Percentiles rank a stretch among this genome's conserved stretches.
These are phyloP conservation scores for Nymphalis polychloros DNA, from an alignment of 2,888 invertebrate species.

Conservation along the genomic window DNA sequence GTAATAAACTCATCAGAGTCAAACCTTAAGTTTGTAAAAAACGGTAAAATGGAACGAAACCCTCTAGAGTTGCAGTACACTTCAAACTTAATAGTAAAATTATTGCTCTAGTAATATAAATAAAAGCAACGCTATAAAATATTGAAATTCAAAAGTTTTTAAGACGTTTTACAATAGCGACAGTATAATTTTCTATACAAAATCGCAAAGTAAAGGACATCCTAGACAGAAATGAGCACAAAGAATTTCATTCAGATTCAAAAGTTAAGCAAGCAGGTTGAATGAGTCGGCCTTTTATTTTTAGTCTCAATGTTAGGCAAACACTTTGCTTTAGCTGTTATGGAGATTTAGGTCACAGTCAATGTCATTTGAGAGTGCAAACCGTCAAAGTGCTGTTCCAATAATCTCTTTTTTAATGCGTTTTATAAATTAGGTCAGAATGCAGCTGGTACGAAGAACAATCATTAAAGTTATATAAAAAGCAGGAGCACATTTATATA, in stretches of 20 bases:
- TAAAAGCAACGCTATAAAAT: neutral
- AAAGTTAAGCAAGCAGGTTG: conserved; percentile 27
- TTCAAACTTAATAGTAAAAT: neutral
- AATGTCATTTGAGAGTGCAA: conserved; percentile 32
- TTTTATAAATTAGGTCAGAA: conserved; percentile 23
- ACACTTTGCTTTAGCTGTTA: conserved; percentile 19
- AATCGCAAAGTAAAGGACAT: neutral
- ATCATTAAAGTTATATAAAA: conserved; percentile 7
- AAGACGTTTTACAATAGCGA: neutral
- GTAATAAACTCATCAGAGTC: neutral
- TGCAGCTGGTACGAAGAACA: conserved; percentile 7
- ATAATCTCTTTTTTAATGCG: conserved; percentile 25
- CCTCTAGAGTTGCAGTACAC: neutral
- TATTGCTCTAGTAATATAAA: neutral
- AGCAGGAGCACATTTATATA: conserved; percentile 7
- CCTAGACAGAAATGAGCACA: conserved; percentile 5
- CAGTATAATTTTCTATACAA: neutral
- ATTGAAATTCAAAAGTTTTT: neutral
- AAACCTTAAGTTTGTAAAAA: neutral
- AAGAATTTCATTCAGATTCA: conserved; percentile 25
- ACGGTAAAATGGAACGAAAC: neutral
- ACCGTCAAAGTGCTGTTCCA: conserved; percentile 19
- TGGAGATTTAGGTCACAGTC: conserved; percentile 35
- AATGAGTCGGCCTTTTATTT: conserved; percentile 32
- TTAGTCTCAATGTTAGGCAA: conserved; percentile 34